phyloP scores from a whole-genome alignment of 2,113 vertebrate species.

The Chaenogobius annularis region DNA sequence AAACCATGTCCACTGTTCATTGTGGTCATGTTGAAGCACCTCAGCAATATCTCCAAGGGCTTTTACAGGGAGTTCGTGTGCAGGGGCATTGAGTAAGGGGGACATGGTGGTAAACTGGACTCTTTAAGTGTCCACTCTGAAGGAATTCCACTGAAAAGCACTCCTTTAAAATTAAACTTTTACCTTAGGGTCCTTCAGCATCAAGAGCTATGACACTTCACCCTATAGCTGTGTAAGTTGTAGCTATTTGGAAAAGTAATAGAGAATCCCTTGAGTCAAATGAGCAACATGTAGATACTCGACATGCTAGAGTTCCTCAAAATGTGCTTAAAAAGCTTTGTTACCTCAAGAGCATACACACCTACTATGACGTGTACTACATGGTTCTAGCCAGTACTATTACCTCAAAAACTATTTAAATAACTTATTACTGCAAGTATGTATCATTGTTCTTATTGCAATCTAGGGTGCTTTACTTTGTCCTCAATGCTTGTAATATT shows the following conservation, averaged over 20 bases:
- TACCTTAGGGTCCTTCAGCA: slow-evolving; percentile 55
- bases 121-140: slow-evolving; percentile 63
- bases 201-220: slow-evolving; percentile 50
- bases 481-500: too few relatives aligned
- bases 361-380: background rate
- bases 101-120: slow-evolving; percentile 70
- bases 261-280: slow-evolving; percentile 51
- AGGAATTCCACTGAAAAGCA: slow-evolving; percentile 69
- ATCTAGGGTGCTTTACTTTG: background rate
- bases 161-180: slow-evolving; percentile 57
- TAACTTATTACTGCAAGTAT: background rate
- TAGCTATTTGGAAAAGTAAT: slow-evolving; percentile 43
- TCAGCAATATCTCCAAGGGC: slow-evolving; percentile 59
- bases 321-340: background rate
- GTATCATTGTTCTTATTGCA: too few relatives aligned
- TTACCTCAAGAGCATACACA: background rate
- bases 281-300: slow-evolving; percentile 40
- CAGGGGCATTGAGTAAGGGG: slow-evolving; percentile 53
- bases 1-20: slow-evolving; percentile 61
- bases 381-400: background rate
- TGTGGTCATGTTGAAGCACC: slow-evolving; percentile 75
- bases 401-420: background rate
- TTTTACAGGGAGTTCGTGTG: slow-evolving; percentile 61
- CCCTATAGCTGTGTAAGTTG: slow-evolving; percentile 34
- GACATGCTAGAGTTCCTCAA: slow-evolving; percentile 24